phyloP scores from a whole-genome alignment of 2,113 vertebrate species.

The Anguilla rostrata region DNA sequence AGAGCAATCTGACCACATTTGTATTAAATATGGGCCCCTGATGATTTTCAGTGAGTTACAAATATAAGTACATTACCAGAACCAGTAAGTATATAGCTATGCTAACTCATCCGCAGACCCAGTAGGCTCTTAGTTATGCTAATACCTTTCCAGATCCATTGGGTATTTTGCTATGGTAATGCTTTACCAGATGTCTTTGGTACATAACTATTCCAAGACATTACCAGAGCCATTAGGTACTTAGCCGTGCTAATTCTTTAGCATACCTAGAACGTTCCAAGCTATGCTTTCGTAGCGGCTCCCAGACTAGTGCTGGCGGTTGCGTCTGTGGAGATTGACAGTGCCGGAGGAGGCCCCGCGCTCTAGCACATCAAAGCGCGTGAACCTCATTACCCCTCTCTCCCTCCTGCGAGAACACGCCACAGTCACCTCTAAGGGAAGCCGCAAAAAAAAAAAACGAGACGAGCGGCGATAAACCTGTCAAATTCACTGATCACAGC shows the following conservation, averaged over 20 bases:
- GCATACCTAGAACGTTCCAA: no score
- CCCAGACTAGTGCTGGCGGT: neutral
- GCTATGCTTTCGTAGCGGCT: neutral
- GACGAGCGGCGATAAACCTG: neutral
- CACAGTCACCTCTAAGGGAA: neutral
- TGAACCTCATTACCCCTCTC: conserved; percentile 29
- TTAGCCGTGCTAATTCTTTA: neutral
- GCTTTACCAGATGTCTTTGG: no score
- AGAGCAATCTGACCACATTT: no score
- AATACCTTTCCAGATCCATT: no score
- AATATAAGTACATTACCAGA: no score
- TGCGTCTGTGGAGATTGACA: neutral
- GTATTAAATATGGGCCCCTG: no score
- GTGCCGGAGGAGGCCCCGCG: neutral
- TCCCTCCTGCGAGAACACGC: neutral
- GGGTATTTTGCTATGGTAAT: no score
- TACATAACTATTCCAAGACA: neutral
- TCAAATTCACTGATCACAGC: neutral
- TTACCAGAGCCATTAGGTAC: neutral
- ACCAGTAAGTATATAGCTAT: no score
- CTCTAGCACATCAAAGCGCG: conserved; percentile 27
- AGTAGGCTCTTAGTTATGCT: no score
- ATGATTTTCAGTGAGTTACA: no score
- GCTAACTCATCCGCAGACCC: no score
- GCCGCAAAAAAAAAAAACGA: neutral